Conservation (phyloP, 1,140 invertebrate genomes). For the Goniozus legneri region DNA sequence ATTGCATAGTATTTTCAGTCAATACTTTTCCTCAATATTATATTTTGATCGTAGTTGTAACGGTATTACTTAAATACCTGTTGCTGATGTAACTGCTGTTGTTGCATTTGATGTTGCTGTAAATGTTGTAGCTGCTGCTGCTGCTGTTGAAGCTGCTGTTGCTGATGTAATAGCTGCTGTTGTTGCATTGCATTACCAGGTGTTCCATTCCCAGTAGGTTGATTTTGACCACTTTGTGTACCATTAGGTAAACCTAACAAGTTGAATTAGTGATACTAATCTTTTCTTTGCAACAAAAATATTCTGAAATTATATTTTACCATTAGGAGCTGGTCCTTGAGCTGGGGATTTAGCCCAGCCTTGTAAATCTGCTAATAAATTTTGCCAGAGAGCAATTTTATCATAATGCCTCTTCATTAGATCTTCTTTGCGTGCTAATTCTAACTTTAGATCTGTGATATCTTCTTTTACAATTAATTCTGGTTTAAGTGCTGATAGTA, state of each 20-base stretch:
- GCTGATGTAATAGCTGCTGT: conserved; percentile 47
- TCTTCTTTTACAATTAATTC: conserved; percentile 90
- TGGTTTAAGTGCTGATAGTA: conserved; percentile 86
- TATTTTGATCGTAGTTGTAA: conserved; percentile 18
- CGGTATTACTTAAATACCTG: conserved; percentile 40
- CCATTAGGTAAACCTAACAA: conserved; percentile 39
- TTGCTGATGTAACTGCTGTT: conserved; percentile 48
- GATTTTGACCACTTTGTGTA: conserved; percentile 32
- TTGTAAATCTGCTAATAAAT: conserved; percentile 72
- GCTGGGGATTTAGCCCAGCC: conserved; percentile 55
- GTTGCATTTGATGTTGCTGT: conserved; percentile 52
- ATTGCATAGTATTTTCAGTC: no score
- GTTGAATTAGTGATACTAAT: conserved; percentile 24
- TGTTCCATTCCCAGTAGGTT: conserved; percentile 33
- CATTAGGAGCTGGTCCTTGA: conserved; percentile 52
- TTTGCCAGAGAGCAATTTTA: conserved; percentile 86
- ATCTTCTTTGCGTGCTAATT: conserved; percentile 82
- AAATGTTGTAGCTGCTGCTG: conserved; percentile 58
- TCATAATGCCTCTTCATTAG: conserved; percentile 86
- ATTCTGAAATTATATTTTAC: conserved; percentile 32
- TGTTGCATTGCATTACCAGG: conserved; percentile 29
- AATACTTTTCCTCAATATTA: no score
- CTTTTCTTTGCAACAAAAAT: background rate
- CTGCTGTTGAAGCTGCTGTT: conserved; percentile 45
- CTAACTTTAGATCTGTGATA: conserved; percentile 77